Percentiles rank a stretch among this genome's conserved stretches.
These are phyloP conservation scores for Netelia virgata DNA, from an alignment of 2,888 invertebrate species.

Conservation along the genomic window DNA sequence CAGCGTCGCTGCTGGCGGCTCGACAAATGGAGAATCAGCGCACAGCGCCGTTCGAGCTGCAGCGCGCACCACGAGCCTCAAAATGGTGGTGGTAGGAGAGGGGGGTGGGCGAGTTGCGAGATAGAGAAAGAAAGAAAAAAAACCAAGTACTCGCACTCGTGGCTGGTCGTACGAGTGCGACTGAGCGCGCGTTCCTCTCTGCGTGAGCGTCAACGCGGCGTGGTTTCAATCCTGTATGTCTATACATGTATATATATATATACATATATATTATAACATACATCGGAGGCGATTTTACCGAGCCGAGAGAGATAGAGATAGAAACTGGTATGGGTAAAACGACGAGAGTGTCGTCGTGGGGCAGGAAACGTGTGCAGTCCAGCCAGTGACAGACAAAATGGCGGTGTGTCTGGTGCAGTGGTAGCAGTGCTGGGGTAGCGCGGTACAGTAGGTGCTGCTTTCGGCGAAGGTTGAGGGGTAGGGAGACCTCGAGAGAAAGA, in stretches of 20 bases:
- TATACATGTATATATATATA: constrained; percentile 54
- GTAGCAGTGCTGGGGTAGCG: constrained; percentile 84
- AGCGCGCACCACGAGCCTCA: constrained; percentile 48
- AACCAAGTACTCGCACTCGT: constrained; percentile 16
- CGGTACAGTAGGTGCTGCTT: constrained; percentile 81
- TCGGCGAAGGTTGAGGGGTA: constrained; percentile 79
- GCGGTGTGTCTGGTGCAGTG: constrained; percentile 87
- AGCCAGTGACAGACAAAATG: constrained; percentile 83
- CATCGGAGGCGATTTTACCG: neutral
- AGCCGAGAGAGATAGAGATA: constrained; percentile 40
- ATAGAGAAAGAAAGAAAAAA: constrained; percentile 25
- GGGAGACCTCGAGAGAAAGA: neutral
- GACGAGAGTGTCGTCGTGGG: constrained; percentile 53
- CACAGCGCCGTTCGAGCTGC: constrained; percentile 3
- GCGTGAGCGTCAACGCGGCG: constrained; percentile 61
- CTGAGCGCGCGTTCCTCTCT: constrained; percentile 40
- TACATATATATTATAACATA: constrained; percentile 51
- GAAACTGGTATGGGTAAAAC: constrained; percentile 55
- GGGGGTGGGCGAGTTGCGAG: neutral
- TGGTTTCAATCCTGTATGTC: neutral
- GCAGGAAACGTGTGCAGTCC: constrained; percentile 70
- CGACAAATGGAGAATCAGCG: neutral
- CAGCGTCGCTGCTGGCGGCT: neutral
- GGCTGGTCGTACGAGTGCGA: constrained; percentile 58
- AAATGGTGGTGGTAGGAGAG: neutral